These are phyloP conservation scores for Littorina saxatilis DNA, from an alignment of 1,140 invertebrate species.

Conservation along the genomic window DNA sequence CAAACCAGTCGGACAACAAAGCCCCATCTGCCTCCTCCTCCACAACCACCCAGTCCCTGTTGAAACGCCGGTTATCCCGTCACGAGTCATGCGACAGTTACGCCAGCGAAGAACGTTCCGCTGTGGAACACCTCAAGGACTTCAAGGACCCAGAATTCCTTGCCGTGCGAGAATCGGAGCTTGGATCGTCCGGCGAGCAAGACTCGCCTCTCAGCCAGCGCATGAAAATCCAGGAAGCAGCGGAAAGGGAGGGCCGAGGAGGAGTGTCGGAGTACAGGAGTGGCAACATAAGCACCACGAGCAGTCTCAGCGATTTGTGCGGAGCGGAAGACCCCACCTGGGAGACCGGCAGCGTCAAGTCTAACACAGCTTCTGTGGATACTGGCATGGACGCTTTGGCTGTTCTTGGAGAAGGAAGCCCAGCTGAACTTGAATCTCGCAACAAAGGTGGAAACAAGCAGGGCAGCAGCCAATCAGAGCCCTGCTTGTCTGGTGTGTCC, in stretches of 20 bases:
- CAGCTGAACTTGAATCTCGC: slow-evolving; percentile 37
- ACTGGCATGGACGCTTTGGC: slow-evolving; percentile 59
- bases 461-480: slow-evolving; percentile 41
- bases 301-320: slow-evolving; percentile 66
- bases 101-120: slow-evolving; percentile 57
- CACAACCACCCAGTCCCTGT: slow-evolving; percentile 19
- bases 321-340: slow-evolving; percentile 43
- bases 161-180: slow-evolving; percentile 60
- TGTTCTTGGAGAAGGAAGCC: slow-evolving; percentile 43
- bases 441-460: slow-evolving; percentile 34
- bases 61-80: slow-evolving; percentile 45
- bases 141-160: slow-evolving; percentile 69
- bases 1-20: slow-evolving; percentile 37
- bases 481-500: slow-evolving; percentile 34
- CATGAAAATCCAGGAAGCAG: slow-evolving; percentile 45
- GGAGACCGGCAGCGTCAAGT: slow-evolving; percentile 55
- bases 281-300: slow-evolving; percentile 57
- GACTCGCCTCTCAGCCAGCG: slow-evolving; percentile 49
- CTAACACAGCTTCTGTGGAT: slow-evolving; percentile 52
- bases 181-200: slow-evolving; percentile 70
- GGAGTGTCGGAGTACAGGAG: slow-evolving; percentile 15
- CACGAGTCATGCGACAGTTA: slow-evolving; percentile 62
- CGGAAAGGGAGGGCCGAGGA: slow-evolving; percentile 35
- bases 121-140: slow-evolving; percentile 61
- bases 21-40: slow-evolving; percentile 2